These are phyloP conservation scores for Cephus sareptanus DNA, from an alignment of 2,888 invertebrate genomes.

Conservation along the genomic window DNA sequence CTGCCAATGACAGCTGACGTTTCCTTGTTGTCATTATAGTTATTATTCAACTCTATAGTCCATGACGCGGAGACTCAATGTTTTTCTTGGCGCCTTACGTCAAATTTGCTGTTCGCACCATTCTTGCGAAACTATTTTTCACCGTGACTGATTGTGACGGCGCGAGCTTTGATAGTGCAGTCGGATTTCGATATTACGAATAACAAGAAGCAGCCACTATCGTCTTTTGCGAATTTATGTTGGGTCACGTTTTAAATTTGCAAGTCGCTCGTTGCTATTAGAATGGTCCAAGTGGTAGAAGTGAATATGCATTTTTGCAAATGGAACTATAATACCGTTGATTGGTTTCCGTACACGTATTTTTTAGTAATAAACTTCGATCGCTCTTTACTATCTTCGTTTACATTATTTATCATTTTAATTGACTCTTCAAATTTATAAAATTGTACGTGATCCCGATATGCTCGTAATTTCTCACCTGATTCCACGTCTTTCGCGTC, in stretches of 20 bases:
- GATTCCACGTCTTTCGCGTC: not conserved
- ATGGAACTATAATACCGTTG: not conserved
- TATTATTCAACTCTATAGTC: not conserved
- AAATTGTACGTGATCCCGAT: not conserved
- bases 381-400: not conserved
- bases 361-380: not conserved
- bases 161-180: not conserved
- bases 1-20: not conserved
- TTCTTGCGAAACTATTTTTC: not conserved
- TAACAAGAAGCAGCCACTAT: not conserved
- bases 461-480: not conserved
- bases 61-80: not conserved
- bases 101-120: not conserved
- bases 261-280: not conserved
- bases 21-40: not conserved
- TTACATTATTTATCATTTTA: not conserved
- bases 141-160: not conserved
- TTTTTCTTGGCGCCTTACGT: not conserved
- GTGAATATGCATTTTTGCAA: not conserved
- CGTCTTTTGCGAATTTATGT: not conserved
- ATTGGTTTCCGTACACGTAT: not conserved
- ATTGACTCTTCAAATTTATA: fast-evolving
- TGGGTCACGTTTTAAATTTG: not conserved
- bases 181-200: not conserved
- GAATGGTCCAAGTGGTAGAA: not conserved